Conservation (phyloP, 2,888 invertebrate species). For the Imbricaverruca yamaguchii region DNA sequence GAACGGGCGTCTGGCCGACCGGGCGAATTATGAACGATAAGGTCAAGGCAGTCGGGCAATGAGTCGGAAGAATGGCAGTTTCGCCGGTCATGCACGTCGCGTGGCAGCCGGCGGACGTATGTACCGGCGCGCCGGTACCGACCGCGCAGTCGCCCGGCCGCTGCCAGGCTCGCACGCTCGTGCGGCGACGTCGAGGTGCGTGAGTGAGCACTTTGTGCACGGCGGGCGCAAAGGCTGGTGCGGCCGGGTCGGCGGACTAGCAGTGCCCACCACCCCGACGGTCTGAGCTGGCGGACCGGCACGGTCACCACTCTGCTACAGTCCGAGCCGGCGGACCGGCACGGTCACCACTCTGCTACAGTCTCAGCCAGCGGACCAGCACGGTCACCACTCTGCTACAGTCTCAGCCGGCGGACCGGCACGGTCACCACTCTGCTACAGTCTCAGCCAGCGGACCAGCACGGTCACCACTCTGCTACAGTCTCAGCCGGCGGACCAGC, state of each 20-base stretch:
- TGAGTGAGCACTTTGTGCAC: background rate
- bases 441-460: background rate
- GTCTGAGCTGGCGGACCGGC: background rate
- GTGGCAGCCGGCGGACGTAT: no score
- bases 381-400: no score
- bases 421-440: background rate
- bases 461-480: no score
- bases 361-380: no score
- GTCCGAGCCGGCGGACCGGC: no score
- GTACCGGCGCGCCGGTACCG: no score
- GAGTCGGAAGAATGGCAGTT: slow-evolving; percentile 1
- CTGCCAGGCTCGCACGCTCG: background rate
- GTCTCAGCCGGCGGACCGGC: background rate
- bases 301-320: no score
- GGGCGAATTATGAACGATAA: slow-evolving; percentile 9
- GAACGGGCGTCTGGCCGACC: background rate
- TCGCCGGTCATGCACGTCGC: slow-evolving; percentile 12
- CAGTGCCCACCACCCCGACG: background rate
- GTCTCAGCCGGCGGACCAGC: no score
- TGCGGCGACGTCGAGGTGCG: background rate
- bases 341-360: no score
- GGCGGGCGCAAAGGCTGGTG: background rate
- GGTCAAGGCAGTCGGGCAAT: slow-evolving; percentile 16
- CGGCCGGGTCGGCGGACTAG: background rate
- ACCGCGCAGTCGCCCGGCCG: no score